These are phyloP conservation scores for Isurus oxyrinchus DNA, from an alignment of 2,113 vertebrate genomes.

Conservation along the genomic window DNA sequence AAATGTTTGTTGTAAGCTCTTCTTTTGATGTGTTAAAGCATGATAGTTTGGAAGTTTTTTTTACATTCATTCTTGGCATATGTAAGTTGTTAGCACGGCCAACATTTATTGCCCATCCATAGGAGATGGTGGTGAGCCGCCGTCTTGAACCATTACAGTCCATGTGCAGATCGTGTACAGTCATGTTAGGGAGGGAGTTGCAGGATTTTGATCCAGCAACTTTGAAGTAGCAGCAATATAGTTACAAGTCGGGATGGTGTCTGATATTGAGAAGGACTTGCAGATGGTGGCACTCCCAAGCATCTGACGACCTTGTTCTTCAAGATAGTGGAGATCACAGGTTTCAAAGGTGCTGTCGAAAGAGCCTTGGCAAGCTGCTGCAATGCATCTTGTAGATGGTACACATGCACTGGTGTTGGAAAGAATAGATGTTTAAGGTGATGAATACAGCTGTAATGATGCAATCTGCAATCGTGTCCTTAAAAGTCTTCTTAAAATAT, in stretches of 20 bases:
- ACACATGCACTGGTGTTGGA: background rate
- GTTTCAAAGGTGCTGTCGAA: too few relatives aligned
- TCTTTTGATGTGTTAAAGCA: background rate
- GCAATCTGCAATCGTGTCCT: background rate
- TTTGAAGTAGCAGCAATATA: background rate
- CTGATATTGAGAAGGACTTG: background rate
- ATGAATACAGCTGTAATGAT: background rate
- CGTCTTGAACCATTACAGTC: background rate
- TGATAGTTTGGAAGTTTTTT: background rate
- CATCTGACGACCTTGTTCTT: too few relatives aligned
- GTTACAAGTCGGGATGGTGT: background rate
- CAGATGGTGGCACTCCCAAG: too few relatives aligned
- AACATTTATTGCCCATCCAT: background rate
- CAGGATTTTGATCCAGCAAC: background rate
- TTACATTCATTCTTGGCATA: background rate
- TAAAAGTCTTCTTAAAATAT: background rate
- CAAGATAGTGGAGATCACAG: too few relatives aligned
- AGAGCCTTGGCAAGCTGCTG: background rate
- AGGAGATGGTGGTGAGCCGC: background rate
- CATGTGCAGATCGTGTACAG: too few relatives aligned
- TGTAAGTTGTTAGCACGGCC: too few relatives aligned
- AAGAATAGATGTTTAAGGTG: background rate
- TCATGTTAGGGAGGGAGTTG: background rate
- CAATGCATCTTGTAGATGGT: background rate
- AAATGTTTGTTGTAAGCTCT: background rate